Percentiles rank a stretch among this genome's conserved stretches.
These are phyloP conservation scores for Esox lucius DNA, from an alignment of 2,797 vertebrate genomes.

Conservation along the genomic window DNA sequence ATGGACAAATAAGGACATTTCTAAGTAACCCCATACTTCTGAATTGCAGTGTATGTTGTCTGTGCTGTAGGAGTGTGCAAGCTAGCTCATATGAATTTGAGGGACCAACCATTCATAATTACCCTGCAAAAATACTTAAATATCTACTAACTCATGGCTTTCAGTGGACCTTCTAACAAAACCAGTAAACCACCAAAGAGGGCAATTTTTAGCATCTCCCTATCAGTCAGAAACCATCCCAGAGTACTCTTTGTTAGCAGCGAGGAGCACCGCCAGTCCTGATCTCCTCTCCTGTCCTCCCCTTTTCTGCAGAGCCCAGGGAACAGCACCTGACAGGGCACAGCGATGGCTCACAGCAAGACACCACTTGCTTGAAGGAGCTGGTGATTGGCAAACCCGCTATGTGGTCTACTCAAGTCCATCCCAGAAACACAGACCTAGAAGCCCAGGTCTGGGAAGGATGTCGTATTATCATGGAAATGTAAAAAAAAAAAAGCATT, in stretches of 20 bases:
- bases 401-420: no score
- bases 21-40: no score
- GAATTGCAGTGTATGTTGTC: neutral
- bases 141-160: neutral
- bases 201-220: no score
- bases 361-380: conserved; percentile 32
- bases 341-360: conserved; percentile 10
- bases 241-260: neutral
- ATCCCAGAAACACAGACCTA: no score
- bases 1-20: no score
- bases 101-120: neutral
- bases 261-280: neutral
- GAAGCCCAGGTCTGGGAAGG: no score
- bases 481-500: no score
- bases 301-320: neutral
- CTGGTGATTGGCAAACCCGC: conserved; percentile 31
- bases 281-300: neutral
- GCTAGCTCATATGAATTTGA: neutral
- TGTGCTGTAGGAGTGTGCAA: neutral
- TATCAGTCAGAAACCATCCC: neutral
- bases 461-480: no score
- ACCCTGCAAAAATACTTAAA: neutral
- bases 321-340: conserved; percentile 29
- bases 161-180: neutral
- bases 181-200: neutral